Conservation (phyloP, 2,113 vertebrate species). For the Acanthisitta chloris region DNA sequence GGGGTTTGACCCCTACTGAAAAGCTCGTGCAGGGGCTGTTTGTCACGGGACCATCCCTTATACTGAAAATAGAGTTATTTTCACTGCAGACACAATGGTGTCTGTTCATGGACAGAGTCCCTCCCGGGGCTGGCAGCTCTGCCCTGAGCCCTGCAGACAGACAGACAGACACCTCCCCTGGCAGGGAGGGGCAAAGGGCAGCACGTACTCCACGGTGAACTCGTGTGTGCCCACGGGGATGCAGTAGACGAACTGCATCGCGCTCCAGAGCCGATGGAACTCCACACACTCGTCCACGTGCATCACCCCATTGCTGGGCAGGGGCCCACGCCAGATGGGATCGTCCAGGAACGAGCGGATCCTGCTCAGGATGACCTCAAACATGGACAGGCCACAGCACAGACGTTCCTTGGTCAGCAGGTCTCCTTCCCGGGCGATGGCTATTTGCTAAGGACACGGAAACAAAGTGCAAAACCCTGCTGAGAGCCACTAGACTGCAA, state of each 20-base stretch:
- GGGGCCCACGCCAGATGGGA: constrained; percentile 85
- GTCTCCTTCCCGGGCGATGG: constrained; percentile 86
- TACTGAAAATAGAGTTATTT: background rate
- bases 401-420: constrained; percentile 88
- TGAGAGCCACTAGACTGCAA: background rate
- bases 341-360: constrained; percentile 86
- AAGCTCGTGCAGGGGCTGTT: background rate
- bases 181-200: background rate
- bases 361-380: constrained; percentile 85
- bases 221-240: constrained; percentile 88
- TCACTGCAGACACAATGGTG: background rate
- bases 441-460: constrained; percentile 80
- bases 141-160: background rate
- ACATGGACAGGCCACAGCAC: constrained; percentile 89
- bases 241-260: constrained; percentile 92
- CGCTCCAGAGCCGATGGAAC: constrained; percentile 88
- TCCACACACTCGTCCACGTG: constrained; percentile 89
- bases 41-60: background rate
- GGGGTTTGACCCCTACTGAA: background rate
- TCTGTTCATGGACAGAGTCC: background rate
- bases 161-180: background rate
- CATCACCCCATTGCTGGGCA: constrained; percentile 89
- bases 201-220: constrained; percentile 87
- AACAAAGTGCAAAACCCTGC: background rate
- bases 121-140: background rate